A percentile compares a stretch with the other conserved stretches of the same genome.
Evolutionary conservation across 92 coral and sea anemone species (phyloP).

Genomic region (Zoanthus solanderi): DNA sequence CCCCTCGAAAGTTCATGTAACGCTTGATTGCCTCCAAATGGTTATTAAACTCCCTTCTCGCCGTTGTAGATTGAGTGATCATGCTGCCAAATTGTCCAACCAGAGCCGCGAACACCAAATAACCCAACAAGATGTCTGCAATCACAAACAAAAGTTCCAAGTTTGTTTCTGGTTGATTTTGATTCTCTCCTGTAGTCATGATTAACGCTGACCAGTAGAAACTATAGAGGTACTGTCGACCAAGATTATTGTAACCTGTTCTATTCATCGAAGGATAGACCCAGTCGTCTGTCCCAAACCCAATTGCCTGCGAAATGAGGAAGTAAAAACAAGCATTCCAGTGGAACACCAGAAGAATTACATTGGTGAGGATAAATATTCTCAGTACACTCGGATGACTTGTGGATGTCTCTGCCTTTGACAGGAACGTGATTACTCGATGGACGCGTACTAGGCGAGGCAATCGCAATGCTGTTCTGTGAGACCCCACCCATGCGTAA

Average conservation of each 20-base stretch:
- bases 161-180: slow-evolving; percentile 83
- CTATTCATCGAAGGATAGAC: slow-evolving; percentile 75
- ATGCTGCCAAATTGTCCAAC: slow-evolving; percentile 90
- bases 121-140: slow-evolving; percentile 75
- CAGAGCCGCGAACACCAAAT: slow-evolving; percentile 81
- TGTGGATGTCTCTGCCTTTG: slow-evolving; percentile 70
- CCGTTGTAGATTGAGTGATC: slow-evolving; percentile 77
- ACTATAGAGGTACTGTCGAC: slow-evolving; percentile 84
- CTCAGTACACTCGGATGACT: slow-evolving; percentile 75
- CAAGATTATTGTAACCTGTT: slow-evolving; percentile 57
- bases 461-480: slow-evolving; percentile 62
- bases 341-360: slow-evolving; percentile 81
- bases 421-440: slow-evolving; percentile 70
- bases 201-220: slow-evolving; percentile 84
- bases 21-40: slow-evolving; percentile 77
- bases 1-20: slow-evolving; percentile 72
- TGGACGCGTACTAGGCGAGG: slow-evolving; percentile 76
- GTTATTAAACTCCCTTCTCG: slow-evolving; percentile 75
- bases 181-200: slow-evolving; percentile 86
- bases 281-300: slow-evolving; percentile 89
- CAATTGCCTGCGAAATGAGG: slow-evolving; percentile 76
- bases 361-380: slow-evolving; percentile 57
- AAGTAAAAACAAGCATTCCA: slow-evolving; percentile 92
- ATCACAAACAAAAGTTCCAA: slow-evolving; percentile 78
- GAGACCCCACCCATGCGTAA: slow-evolving; percentile 64